phyloP scores from a whole-genome alignment of 2,797 vertebrate genomes.

The Sphenodon punctatus region DNA sequence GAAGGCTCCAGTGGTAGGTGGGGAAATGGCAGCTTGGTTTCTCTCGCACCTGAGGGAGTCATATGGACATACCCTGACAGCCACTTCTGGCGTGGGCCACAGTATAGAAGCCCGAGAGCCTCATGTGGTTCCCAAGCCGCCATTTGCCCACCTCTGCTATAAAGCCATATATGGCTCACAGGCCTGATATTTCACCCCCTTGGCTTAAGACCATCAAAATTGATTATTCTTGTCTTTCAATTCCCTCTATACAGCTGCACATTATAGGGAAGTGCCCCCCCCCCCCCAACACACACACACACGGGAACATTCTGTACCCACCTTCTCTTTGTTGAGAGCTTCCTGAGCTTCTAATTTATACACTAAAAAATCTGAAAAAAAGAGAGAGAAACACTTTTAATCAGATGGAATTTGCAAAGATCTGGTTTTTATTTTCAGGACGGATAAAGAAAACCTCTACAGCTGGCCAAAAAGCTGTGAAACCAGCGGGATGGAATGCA shows the following conservation, averaged over 20 bases:
- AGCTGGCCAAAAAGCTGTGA: not conserved
- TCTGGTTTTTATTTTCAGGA: constrained; percentile 12
- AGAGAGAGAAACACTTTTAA: not conserved
- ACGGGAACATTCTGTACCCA: not conserved
- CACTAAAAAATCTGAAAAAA: constrained; percentile 70
- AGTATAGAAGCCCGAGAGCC: too few species aligned
- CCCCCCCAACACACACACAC: not conserved
- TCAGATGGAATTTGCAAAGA: not conserved
- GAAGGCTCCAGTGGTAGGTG: too few species aligned
- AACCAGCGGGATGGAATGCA: not conserved
- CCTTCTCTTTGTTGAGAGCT: constrained; percentile 79
- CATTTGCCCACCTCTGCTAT: too few species aligned
- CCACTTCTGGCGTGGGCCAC: too few species aligned
- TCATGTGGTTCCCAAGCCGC: too few species aligned
- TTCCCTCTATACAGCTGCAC: not conserved
- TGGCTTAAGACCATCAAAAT: not conserved
- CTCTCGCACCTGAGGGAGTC: too few species aligned
- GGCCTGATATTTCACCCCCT: too few species aligned
- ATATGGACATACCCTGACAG: too few species aligned
- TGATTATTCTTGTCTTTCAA: not conserved
- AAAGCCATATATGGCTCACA: too few species aligned
- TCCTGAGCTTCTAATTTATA: constrained; percentile 80
- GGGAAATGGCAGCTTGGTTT: too few species aligned
- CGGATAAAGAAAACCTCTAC: not conserved
- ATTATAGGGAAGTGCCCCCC: too few species aligned